These are phyloP conservation scores for Agonopterix arenella DNA, from an alignment of 2,888 invertebrate species.

Conservation along the genomic window DNA sequence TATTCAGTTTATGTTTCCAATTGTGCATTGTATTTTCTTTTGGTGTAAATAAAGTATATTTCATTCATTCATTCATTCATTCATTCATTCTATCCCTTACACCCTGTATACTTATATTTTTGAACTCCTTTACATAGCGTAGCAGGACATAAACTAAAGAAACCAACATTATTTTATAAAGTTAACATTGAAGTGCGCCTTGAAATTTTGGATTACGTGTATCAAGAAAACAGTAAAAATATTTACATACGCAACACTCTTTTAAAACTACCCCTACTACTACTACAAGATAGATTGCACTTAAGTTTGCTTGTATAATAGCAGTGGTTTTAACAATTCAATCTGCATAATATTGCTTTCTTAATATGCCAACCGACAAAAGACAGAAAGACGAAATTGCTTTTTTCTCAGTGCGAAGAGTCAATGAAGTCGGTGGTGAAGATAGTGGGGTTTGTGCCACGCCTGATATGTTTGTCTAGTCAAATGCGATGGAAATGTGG, in stretches of 20 bases:
- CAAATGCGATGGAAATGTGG: slow-evolving; percentile 71
- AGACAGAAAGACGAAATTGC: slow-evolving; percentile 60
- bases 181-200: no score
- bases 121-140: no score
- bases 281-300: neutral
- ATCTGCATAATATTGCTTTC: slow-evolving; percentile 74
- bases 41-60: no score
- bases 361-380: slow-evolving; percentile 53
- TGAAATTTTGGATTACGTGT: no score
- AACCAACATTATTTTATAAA: no score
- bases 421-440: slow-evolving; percentile 58
- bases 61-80: no score
- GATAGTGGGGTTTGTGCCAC: slow-evolving; percentile 47
- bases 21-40: no score
- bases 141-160: no score
- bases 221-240: no score
- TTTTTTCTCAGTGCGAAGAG: slow-evolving; percentile 62
- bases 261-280: neutral
- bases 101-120: no score
- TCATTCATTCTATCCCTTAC: no score
- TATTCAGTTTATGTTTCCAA: no score
- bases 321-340: slow-evolving; percentile 22
- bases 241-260: neutral
- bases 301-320: slow-evolving; percentile 10
- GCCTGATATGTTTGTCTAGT: slow-evolving; percentile 69